Evolutionary conservation across 1,140 invertebrate species (phyloP), one percentile per base, ranked within the genome.

Genomic region (Leptoteleia sp.): DNA sequence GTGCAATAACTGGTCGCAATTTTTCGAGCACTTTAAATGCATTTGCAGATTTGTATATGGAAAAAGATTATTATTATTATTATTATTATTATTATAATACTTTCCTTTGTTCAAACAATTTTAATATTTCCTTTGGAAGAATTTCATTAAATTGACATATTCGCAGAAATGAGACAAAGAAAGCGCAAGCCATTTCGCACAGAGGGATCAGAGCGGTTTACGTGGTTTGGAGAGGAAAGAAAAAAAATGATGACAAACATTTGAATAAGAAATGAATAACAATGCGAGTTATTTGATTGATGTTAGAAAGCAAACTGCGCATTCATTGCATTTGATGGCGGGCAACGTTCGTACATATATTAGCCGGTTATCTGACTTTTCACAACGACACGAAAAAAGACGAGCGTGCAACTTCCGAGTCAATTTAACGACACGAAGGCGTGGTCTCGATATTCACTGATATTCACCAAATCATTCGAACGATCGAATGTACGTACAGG

Each of bases 311-410:
- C 27, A 62, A 54, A 54, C 62, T 76, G 71, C 55, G 62, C 62
- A 62, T 67, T 76, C 62, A 62, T 31, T 76, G 54, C 54, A 40
- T 43, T 50, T 76, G 55, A 68, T 45, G 64, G 38, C 9, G n/a
- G 16, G 33, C 4, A 25, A 40, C 12, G 35, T 50, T 70, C 19
- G 50, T 48, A 64, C 48, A 42, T 55, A 47, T 55, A 76, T 70
- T 48, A 68, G 65, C 31, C 17, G 40, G 31, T 62, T 76, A 77
- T 77, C 65, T 59, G 43, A 19, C 65, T 59, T 64, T 77, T 76
- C 64, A 65, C 68, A 65, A 62, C 65, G 57, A 77, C 73, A 59
- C 50, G 70, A 70, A 52, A 77, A 67, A 64, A 64, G 73, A 77
- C 65, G 50, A 71, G 59, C 65, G 59, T 76, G 57, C 73, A 48